phyloP scores from a whole-genome alignment of 2,797 vertebrate species.

The Pseudochaenichthys georgianus region DNA sequence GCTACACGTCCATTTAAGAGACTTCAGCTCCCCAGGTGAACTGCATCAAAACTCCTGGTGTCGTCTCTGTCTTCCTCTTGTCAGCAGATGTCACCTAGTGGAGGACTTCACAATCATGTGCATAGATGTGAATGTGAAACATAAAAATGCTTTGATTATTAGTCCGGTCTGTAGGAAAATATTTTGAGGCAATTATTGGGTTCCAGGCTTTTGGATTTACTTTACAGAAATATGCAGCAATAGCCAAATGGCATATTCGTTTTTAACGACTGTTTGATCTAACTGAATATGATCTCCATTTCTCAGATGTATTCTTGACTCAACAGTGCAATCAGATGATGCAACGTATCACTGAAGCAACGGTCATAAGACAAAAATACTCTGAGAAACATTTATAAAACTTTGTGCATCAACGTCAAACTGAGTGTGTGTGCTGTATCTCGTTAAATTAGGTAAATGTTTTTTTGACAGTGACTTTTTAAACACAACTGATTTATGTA shows the following conservation, averaged over 20 bases:
- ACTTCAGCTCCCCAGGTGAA: conserved; percentile 10
- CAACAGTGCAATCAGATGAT: conserved; percentile 52
- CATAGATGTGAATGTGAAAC: not conserved
- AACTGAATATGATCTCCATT: conserved; percentile 43
- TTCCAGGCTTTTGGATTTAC: conserved; percentile 15
- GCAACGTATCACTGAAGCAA: conserved; percentile 36
- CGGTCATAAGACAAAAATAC: conserved; percentile 23
- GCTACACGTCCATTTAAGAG: conserved; percentile 17
- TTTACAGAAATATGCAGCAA: conserved; percentile 23
- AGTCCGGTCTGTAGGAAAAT: too few relatives aligned
- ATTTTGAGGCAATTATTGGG: conserved; percentile 6
- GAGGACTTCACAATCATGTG: not conserved
- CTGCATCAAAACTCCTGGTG: not conserved
- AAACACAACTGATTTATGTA: conserved; percentile 3
- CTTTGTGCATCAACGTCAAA: conserved; percentile 2
- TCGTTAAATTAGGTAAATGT: conserved; percentile 39
- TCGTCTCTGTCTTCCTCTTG: not conserved
- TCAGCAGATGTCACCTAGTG: not conserved
- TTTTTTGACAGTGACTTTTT: conserved; percentile 15
- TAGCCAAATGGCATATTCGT: conserved; percentile 34
- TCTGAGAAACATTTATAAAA: conserved; percentile 14
- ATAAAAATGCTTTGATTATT: not conserved
- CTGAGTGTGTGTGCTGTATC: conserved; percentile 11
- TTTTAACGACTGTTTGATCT: conserved; percentile 28
- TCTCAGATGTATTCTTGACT: conserved; percentile 49